A percentile compares a stretch with the other conserved stretches of the same genome.
Evolutionary conservation across 2,797 vertebrate species (phyloP).

Genomic region (Perodicticus potto): DNA sequence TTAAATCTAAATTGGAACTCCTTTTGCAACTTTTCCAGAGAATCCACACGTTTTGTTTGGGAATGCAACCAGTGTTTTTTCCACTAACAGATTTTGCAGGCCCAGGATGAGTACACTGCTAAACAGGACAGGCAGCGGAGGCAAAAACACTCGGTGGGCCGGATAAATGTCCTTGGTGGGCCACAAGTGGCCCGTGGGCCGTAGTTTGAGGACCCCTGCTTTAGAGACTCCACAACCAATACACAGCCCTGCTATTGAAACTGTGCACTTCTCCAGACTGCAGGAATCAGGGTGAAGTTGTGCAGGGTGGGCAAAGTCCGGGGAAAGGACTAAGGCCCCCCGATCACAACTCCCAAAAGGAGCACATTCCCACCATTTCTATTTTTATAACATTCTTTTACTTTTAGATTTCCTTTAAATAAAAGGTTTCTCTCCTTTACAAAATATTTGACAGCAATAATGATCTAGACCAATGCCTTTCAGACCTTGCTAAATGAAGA

Average conservation of each 20-base stretch:
- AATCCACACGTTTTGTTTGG: too few species aligned
- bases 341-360: accelerated
- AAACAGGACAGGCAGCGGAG: too few species aligned
- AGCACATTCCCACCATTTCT: accelerated
- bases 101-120: too few species aligned
- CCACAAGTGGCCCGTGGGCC: too few species aligned
- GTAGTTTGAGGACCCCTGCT: too few species aligned
- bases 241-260: background rate
- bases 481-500: background rate
- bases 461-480: too few species aligned
- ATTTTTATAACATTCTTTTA: background rate
- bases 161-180: too few species aligned
- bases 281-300: background rate
- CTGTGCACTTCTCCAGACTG: background rate
- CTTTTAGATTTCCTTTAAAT: background rate
- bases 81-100: too few species aligned
- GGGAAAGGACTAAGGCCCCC: background rate
- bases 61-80: too few species aligned
- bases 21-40: too few species aligned
- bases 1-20: too few species aligned
- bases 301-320: accelerated
- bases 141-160: too few species aligned
- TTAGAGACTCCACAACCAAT: background rate
- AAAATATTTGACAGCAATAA: background rate
- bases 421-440: background rate